Evolutionary conservation across 2,113 vertebrate genomes (phyloP).

Genomic region (Actinemys pallida): DNA sequence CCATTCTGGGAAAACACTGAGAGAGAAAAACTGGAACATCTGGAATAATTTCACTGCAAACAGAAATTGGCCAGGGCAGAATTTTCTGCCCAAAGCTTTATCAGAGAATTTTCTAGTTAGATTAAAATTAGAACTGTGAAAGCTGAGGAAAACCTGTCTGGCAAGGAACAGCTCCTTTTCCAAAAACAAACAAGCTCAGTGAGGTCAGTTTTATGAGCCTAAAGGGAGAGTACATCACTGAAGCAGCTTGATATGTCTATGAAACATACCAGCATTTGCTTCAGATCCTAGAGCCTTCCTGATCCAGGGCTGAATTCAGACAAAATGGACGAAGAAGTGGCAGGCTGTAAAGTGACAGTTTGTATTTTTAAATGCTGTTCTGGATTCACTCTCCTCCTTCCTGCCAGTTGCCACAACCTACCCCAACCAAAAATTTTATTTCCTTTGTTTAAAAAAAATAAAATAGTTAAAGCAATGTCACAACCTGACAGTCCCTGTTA

Average conservation of each 20-base stretch:
- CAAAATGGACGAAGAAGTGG: neutral
- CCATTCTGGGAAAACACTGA: conserved; percentile 40
- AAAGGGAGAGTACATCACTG: conserved; percentile 28
- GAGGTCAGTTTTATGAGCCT: conserved; percentile 23
- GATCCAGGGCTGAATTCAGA: conserved; percentile 34
- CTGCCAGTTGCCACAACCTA: conserved; percentile 52
- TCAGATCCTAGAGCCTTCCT: conserved; percentile 45
- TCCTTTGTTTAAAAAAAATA: conserved; percentile 25
- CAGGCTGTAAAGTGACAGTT: conserved; percentile 31
- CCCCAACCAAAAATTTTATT: neutral
- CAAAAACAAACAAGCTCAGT: conserved; percentile 51
- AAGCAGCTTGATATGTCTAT: conserved; percentile 39
- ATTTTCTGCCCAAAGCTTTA: conserved; percentile 50
- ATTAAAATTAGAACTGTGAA: conserved; percentile 50
- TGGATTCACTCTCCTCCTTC: conserved; percentile 34
- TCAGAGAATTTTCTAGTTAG: conserved; percentile 24
- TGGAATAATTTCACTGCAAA: conserved; percentile 46
- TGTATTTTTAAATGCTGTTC: conserved; percentile 42
- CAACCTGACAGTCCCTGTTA: neutral
- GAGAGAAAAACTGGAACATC: conserved; percentile 55
- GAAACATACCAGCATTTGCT: conserved; percentile 24
- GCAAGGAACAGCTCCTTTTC: conserved; percentile 46
- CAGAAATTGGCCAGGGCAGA: conserved; percentile 50
- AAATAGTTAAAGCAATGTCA: neutral
- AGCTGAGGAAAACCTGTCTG: conserved; percentile 14